Evolutionary conservation across 2,888 invertebrate species (phyloP).

Genomic region (Drosophila putrida): DNA sequence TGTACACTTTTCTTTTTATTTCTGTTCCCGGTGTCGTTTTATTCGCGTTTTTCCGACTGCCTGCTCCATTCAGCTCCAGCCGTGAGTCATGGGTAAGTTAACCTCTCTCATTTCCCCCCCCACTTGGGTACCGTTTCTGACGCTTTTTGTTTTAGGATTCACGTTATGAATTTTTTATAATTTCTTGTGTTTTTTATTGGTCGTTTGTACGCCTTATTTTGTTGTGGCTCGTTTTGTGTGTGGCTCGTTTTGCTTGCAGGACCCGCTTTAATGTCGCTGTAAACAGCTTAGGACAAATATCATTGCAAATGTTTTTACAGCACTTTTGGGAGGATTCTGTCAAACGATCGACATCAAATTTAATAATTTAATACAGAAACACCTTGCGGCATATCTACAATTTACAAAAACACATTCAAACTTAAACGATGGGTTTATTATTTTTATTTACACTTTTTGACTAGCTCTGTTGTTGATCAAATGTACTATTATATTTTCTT

Average conservation of each 20-base stretch:
- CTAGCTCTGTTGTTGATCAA: not conserved
- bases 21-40: constrained; percentile 47
- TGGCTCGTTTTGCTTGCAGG: constrained; percentile 21
- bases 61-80: constrained; percentile 36
- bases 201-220: constrained; percentile 33
- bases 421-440: too few relatives aligned
- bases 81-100: constrained; percentile 63
- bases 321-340: constrained; percentile 56
- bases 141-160: constrained; percentile 56
- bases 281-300: constrained; percentile 68
- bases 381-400: too few relatives aligned
- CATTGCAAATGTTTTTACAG: constrained; percentile 68
- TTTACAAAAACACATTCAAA: too few relatives aligned
- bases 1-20: constrained; percentile 26
- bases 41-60: constrained; percentile 51
- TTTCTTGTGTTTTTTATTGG: constrained; percentile 70
- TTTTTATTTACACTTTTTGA: too few relatives aligned
- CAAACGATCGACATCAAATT: constrained; percentile 4
- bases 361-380: not conserved
- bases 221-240: constrained; percentile 9
- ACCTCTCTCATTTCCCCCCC: constrained; percentile 11
- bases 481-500: not conserved
- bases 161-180: constrained; percentile 78
- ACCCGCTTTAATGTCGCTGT: constrained; percentile 50
- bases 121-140: not conserved